Evolutionary conservation across 2,797 vertebrate genomes (phyloP).

Genomic region (Coilia nasus): DNA sequence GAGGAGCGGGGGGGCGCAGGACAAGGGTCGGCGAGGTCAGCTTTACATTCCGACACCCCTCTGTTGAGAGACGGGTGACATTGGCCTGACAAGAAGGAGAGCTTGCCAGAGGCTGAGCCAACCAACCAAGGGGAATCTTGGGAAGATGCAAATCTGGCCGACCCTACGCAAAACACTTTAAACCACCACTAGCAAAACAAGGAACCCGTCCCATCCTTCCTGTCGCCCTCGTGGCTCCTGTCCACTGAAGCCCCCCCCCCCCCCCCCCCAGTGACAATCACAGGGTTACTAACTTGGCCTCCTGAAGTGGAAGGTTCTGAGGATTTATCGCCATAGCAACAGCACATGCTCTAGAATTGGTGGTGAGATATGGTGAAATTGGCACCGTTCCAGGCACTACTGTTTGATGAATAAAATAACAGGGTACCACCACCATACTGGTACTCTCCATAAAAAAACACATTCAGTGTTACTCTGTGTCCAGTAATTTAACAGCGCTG

Average conservation of each 20-base stretch:
- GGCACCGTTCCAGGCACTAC: not conserved
- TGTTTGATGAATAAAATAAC: not conserved
- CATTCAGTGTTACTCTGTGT: not conserved
- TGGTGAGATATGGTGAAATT: not conserved
- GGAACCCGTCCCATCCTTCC: not conserved
- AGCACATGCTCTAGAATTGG: not conserved
- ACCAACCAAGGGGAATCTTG: slow-evolving; percentile 16
- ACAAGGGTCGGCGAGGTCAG: not conserved
- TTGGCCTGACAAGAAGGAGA: not conserved
- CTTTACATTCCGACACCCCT: slow-evolving; percentile 12
- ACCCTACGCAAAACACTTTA: not conserved
- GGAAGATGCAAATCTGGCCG: not conserved
- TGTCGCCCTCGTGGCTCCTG: not conserved
- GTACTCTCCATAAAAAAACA: not conserved
- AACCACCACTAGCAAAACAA: not conserved
- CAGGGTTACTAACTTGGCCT: not conserved
- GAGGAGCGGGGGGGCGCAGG: not conserved
- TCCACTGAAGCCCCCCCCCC: not conserved
- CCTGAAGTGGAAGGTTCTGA: not conserved
- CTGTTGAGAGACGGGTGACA: not conserved
- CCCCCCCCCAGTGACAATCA: not conserved
- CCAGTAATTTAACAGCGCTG: not conserved
- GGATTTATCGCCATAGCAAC: slow-evolving; percentile 6
- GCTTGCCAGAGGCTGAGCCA: not conserved
- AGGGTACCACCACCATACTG: not conserved